Evolutionary conservation across 2,888 invertebrate species (phyloP).

Genomic region (Latrodectus hesperus): DNA sequence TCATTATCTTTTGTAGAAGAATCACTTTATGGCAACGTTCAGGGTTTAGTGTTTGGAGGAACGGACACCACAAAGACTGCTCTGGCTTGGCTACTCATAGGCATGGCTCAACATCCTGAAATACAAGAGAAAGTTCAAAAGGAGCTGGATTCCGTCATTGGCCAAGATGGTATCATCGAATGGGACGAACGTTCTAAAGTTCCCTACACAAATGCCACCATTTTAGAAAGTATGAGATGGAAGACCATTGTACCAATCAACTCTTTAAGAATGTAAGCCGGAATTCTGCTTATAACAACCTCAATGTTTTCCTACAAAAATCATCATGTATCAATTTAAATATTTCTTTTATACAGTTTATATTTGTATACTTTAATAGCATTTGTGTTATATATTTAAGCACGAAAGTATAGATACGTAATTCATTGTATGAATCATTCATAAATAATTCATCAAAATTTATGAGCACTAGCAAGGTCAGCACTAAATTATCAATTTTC

Average conservation of each 20-base stretch:
- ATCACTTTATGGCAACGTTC: not conserved
- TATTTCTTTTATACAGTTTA: too few species aligned
- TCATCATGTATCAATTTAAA: too few species aligned
- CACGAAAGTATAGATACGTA: too few species aligned
- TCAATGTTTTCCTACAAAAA: too few species aligned
- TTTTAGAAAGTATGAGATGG: constrained; percentile 24
- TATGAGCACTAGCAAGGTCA: too few species aligned
- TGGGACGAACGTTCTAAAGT: constrained; percentile 9
- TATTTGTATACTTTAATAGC: too few species aligned
- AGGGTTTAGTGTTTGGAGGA: constrained; percentile 10
- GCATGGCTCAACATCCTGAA: constrained; percentile 15
- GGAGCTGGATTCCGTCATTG: constrained; percentile 21
- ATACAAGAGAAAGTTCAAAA: constrained; percentile 25
- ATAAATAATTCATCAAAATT: too few species aligned
- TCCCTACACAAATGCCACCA: constrained; percentile 21
- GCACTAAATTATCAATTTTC: too few species aligned
- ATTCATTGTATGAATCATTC: too few species aligned
- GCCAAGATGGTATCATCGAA: not conserved
- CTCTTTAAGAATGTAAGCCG: constrained; percentile 3
- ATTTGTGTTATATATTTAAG: too few species aligned
- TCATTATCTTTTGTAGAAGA: constrained; percentile 2
- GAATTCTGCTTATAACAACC: too few species aligned
- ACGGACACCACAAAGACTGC: constrained; percentile 5
- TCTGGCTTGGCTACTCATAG: constrained; percentile 4
- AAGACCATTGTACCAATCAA: constrained; percentile 1